Evolutionary conservation across 2,797 vertebrate genomes (phyloP), one percentile per base, ranked within the genome.

Genomic region (Myotis daubentonii): DNA sequence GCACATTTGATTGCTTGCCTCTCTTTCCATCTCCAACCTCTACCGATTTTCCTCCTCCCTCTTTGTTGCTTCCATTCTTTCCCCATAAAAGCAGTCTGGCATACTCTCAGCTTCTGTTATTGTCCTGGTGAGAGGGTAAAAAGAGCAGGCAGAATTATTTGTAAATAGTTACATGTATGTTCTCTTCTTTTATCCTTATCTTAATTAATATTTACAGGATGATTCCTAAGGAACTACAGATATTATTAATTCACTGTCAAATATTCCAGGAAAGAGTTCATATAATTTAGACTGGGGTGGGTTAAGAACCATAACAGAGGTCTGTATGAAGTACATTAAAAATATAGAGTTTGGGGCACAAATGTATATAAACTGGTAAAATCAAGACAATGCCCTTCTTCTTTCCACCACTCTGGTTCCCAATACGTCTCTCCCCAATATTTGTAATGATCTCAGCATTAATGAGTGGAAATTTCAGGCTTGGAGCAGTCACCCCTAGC

Each of bases 181-280:
- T 95, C 68, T 83, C 49, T 62, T 84, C 47, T 89, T 89, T 89
- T 78, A 83, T 84, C 57, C 57, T 87, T 87, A 80, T 85, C 44
- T 90, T 47, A 90, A 33, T 92, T 87, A 83, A 75, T 92, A 91
- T 91, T 93, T 86, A 65, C n/a, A 72, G 81, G 20, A 16, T 76
- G n/a, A 57, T 68, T 91, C 78, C 87, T 82, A 66, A 87, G 86
- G 87, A 92, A 90, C 17, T 81, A n/a, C 12, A 65, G 76, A 66
- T 72, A 87, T 78, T 44, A 28, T 92, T 55, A 49, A 72, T 68
- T 89, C 66, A 62, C 65, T 76, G 28, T 87, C 81, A 80, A 80
- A 53, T 86, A 89, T 62, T 49, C 44, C 49, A 83, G 62, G 72
- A 71, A 41, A 89, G n/a, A 89, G 51, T 89, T 92, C 19, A 25